Conservation (phyloP, 1,140 invertebrate species). For the Drosophila pallidifrons region DNA sequence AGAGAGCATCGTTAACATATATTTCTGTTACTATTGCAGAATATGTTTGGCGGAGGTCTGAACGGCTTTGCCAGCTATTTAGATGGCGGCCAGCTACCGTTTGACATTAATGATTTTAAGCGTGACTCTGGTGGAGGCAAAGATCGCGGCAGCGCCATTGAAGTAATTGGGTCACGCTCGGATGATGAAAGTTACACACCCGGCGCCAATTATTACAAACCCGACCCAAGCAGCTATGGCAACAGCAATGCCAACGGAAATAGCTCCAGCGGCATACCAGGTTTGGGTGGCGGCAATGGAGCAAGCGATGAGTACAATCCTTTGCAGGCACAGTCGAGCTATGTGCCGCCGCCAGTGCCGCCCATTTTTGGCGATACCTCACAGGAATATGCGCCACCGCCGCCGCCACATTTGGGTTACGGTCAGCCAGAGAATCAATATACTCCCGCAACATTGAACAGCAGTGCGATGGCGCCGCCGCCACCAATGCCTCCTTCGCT, state of each 20-base stretch:
- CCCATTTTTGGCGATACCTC: conserved; percentile 16
- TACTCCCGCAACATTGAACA: conserved; percentile 84
- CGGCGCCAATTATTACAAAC: conserved; percentile 69
- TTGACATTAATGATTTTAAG: conserved; percentile 84
- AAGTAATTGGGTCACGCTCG: conserved; percentile 86
- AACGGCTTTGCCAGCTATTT: conserved; percentile 82
- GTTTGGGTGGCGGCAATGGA: conserved; percentile 23
- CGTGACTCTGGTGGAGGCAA: conserved; percentile 57
- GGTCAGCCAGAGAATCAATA: conserved; percentile 61
- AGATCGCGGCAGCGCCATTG: conserved; percentile 83
- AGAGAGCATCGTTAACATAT: not conserved
- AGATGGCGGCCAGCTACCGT: conserved; percentile 78
- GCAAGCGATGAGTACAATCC: conserved; percentile 61
- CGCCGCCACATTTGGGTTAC: conserved; percentile 60
- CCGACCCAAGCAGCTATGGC: conserved; percentile 53
- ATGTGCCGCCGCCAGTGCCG: conserved; percentile 48
- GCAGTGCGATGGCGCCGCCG: conserved; percentile 79
- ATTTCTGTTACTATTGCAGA: conserved; percentile 50
- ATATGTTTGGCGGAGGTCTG: conserved; percentile 67
- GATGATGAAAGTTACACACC: conserved; percentile 78
- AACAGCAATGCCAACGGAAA: conserved; percentile 45
- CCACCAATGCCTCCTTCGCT: conserved; percentile 87
- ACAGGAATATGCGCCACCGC: conserved; percentile 68
- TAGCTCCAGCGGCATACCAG: conserved; percentile 53
- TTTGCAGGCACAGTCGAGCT: conserved; percentile 38